Percentiles rank a stretch among this genome's conserved stretches.
Evolutionary conservation across 2,797 vertebrate genomes (phyloP).

Genomic region (Denticeps clupeoides): DNA sequence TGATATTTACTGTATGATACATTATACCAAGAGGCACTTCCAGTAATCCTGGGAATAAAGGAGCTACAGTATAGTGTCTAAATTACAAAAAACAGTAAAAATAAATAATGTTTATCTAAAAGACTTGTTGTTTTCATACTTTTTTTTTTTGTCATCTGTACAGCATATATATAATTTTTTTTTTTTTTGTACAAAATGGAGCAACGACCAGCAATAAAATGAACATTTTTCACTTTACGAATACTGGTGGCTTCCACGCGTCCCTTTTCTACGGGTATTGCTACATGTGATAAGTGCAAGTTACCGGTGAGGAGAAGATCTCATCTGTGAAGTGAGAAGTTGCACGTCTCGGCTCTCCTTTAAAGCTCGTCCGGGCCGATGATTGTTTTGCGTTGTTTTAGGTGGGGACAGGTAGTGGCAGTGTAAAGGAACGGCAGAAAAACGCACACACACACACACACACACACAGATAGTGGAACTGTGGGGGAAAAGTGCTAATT

Average conservation of each 20-base stretch:
- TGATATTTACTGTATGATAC: conserved; percentile 86
- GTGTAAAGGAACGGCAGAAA: too few relatives aligned
- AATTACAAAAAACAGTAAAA: conserved; percentile 97
- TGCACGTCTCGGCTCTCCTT: conserved; percentile 59
- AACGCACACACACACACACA: conserved; percentile 41
- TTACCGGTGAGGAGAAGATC: conserved; percentile 71
- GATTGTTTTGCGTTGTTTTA: conserved; percentile 39
- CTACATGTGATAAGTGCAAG: conserved; percentile 81
- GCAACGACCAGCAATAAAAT: conserved; percentile 76
- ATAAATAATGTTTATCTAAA: conserved; percentile 97
- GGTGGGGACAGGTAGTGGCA: conserved; percentile 45
- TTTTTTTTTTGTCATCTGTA: conserved; percentile 75
- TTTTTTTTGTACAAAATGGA: conserved; percentile 91
- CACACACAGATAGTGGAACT: conserved; percentile 26
- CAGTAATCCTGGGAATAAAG: conserved; percentile 91
- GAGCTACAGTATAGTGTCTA: conserved; percentile 91
- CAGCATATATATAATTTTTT: too few relatives aligned
- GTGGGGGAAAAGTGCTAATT: neutral
- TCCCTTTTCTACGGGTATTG: conserved; percentile 71
- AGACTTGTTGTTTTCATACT: conserved; percentile 69
- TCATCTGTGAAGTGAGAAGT: conserved; percentile 64
- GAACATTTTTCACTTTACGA: conserved; percentile 68
- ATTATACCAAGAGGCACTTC: conserved; percentile 98
- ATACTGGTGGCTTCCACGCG: conserved; percentile 67
- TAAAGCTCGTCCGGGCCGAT: conserved; percentile 62